Conservation (phyloP, 2,113 vertebrate species). For the Vanacampus margaritifer region DNA sequence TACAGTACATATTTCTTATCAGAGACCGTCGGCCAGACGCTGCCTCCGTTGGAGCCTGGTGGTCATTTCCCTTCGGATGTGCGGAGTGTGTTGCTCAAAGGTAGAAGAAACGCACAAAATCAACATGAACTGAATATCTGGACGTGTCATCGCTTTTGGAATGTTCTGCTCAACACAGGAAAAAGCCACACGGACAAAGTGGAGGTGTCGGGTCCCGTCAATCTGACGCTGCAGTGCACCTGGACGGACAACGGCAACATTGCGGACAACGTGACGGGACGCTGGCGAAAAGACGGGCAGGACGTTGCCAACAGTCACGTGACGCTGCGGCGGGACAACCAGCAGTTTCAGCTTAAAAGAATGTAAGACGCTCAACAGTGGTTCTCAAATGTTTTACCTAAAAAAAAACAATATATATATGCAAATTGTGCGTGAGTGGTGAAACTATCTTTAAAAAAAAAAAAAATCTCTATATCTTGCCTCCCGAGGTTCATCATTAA, state of each 20-base stretch:
- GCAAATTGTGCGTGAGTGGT: background rate
- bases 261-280: conserved; percentile 42
- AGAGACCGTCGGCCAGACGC: conserved; percentile 31
- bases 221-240: conserved; percentile 53
- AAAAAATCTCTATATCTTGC: background rate
- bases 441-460: background rate
- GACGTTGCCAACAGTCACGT: conserved; percentile 42
- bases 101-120: conserved; percentile 16
- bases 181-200: conserved; percentile 45
- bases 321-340: conserved; percentile 37
- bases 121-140: too few relatives aligned
- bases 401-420: too few relatives aligned
- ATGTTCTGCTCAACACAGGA: conserved; percentile 41
- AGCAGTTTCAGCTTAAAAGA: conserved; percentile 48
- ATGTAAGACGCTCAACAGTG: conserved; percentile 38
- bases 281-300: conserved; percentile 60
- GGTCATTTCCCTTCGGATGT: background rate
- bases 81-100: conserved; percentile 39
- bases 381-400: too few relatives aligned
- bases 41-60: background rate
- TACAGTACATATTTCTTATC: background rate
- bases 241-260: conserved; percentile 43
- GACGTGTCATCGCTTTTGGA: background rate
- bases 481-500: conserved; percentile 58
- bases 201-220: conserved; percentile 37